Evolutionary conservation across 2,888 invertebrate genomes (phyloP), one percentile per base, ranked within the genome.

Genomic region (Pemphredon lugubris): DNA sequence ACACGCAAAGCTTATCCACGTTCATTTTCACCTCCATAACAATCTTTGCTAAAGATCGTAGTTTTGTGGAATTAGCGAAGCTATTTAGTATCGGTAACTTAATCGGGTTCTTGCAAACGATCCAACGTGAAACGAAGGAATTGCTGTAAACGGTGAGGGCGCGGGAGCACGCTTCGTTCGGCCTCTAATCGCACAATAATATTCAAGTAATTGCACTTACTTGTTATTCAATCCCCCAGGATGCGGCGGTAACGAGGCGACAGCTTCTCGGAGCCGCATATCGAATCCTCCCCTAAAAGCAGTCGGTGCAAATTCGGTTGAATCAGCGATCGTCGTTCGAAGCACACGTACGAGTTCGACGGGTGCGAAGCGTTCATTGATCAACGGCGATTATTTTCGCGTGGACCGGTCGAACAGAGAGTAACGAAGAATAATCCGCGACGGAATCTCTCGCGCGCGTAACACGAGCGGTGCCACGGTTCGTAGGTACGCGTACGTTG

Each of bases 221-320:
- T 87, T 88, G 80, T 87, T 88, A 78, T 88, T 88, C 73, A 88
- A 73, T 75, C 85, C 85, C 63, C 79, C 84, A 72, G 85, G 80
- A 73, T 86, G 85, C 79, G 84, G 75, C 69, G 84, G 83, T 59
- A 79, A 72, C 77, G 84, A 78, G 76, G 86, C 77, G 73, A 86
- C 79, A 61, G 85, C 79, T 77, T 88, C 87, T 81, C 84, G 85
- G 82, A 88, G 84, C 80, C 86, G 88, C 88, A 88, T 88, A 79
- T 84, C 85, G 84, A 58, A 61, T 67, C 60, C 53, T 73, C 58
- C 58, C 79, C 81, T 81, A 72, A 50, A 77, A 77, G 48, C 21
- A 64, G 20, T 26, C 21, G 61, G 20, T 26, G 1, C 6, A 26
- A 57, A 53, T 16, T 37, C 3, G 7, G 7, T 42, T 23, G 6